Base-by-base conservation (phyloP, 2,113 vertebrate species). In the Melanostigma gelatinosum region DNA sequence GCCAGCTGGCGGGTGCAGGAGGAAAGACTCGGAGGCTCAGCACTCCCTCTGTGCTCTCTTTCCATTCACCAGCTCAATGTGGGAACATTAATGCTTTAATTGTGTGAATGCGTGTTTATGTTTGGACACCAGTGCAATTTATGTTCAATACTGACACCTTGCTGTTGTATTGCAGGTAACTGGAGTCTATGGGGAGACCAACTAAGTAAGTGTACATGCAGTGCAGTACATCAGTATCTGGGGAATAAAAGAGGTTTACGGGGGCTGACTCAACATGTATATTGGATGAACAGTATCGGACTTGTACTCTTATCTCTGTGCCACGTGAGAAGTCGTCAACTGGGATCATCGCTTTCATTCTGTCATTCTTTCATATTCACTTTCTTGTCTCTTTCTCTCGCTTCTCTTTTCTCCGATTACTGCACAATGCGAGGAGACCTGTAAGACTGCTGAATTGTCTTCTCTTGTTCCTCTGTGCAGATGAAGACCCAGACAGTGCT, bases 141-240 rank as follows among this genome's bases (percentile, higher is more conserved):
- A 60, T 44, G 75, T 75, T 85, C 63, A 75, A 66, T 80, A 75
- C 63, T 80, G 29, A 91, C 42, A 16, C 10, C 57, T 4, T 77
- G 29, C 24, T 81, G 24, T 86, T 85, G 82, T 50, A 69, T 85
- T 89, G 70, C 94, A 99, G 98, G 98, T 96, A 99, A 98, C 96
- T 99, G 97, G 97, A 98, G 95, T 94, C 85, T 99, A 91, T 99
- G 98, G 98, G 97, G 97, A 88, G 98, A 99, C 22, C 98, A 97
- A 86, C 98, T 97, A 91, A 99, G 98, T 99, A 94, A 98, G 98
- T 97, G 89, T 27, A 62, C 38, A 54, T 65, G 74, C 29, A 58
- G 52, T 54, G 18, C 8, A 38, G 12, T 63, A 4, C 16, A 29
- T 7, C 13, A 42, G 20, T 46, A 6, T 60, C 27, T 86, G 27